Base-by-base conservation (phyloP, 2,888 invertebrate species). In the Creontiades dilutus region DNA sequence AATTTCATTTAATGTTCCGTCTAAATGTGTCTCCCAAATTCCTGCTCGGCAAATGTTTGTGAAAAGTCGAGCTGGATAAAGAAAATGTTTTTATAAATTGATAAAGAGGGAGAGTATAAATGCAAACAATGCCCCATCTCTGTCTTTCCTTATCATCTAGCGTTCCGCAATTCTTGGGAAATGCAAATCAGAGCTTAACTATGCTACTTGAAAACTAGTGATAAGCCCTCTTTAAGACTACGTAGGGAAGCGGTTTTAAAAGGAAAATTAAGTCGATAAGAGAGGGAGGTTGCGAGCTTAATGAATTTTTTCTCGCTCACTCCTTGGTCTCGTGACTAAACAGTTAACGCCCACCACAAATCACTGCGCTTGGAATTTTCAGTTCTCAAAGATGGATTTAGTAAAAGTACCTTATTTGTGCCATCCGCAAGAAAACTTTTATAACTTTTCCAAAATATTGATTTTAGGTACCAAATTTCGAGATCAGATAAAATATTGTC, bases 11-110 rank as follows among this genome's bases (percentile, higher is more conserved):
- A 37, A 37, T 37, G 37, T 7, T 37, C 7, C 37, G 37, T 7
- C 37, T 37, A 37, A 7, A 37, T 37, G 37, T 37, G 37, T 7
- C 7, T 37, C 7, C 37, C 37, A 4, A 7, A 37, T 4, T 37
- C 37, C 37, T 37, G 37, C 37, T 5, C 14, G 19, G 19, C 16
- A 37, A 16, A 14, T 76, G n/a, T 68, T 47, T 61, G n/a, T 11
- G 1, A n/a, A 19, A 46, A 28, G 27, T 16, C 3, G 80, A 89
- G 28, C 16, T 68, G 9, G 68, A 23, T 7, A 75, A 75, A 89
- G 47, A 82, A 87, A 84, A 91, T 90, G 90, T 91, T 91, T 27
- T 23, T 28, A 87, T 81, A 46, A 23, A 80, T 46, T 61, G 55
- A 81, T 52, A 28, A 61, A 61, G 46, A 28, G 78, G 27, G 16